These are phyloP conservation scores for Condylura cristata DNA, from an alignment of 2,113 vertebrate genomes.

Conservation along the genomic window DNA sequence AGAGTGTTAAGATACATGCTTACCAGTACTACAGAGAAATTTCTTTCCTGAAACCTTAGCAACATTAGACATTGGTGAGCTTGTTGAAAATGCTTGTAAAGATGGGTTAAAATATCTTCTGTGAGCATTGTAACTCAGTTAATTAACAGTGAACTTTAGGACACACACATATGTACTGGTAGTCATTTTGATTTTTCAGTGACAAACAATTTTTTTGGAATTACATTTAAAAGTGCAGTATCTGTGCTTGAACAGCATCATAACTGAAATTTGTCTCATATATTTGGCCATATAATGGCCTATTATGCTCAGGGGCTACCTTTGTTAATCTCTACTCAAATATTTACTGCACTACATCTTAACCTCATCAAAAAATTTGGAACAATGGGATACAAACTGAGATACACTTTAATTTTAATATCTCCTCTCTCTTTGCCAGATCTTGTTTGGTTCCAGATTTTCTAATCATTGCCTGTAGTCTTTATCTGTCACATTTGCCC, in stretches of 20 bases:
- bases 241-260: not conserved
- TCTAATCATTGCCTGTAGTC: not conserved
- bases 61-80: not conserved
- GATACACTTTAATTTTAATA: not conserved
- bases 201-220: not conserved
- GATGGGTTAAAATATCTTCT: not conserved
- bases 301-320: not conserved
- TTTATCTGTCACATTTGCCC: not conserved
- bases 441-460: not conserved
- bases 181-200: not conserved
- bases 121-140: not conserved
- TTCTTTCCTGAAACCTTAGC: not conserved
- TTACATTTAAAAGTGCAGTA: not conserved
- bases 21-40: not conserved
- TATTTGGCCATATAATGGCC: not conserved
- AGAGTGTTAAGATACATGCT: rapidly evolving
- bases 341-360: not conserved
- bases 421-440: not conserved
- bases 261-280: not conserved
- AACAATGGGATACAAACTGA: not conserved
- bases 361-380: not conserved
- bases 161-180: not conserved
- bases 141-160: not conserved
- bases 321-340: not conserved
- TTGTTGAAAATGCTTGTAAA: not conserved